These are phyloP conservation scores for Nyctalus aviator DNA, from an alignment of 2,797 vertebrate species.

Conservation along the genomic window DNA sequence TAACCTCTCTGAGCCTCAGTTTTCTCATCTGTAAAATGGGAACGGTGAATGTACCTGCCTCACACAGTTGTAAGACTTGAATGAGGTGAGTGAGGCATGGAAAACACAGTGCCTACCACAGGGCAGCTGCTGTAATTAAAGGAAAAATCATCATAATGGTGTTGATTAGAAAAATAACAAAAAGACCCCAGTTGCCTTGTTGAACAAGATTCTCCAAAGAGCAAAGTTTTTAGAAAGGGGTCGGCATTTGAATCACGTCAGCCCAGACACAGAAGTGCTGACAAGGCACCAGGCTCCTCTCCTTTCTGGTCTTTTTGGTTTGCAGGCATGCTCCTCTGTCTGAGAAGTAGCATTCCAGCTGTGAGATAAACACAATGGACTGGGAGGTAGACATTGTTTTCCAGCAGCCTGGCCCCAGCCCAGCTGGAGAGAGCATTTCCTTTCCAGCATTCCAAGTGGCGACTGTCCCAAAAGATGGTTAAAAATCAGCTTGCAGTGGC, in stretches of 20 bases:
- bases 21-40: not conserved
- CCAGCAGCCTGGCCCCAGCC: conserved; percentile 46
- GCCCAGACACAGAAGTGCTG: not conserved
- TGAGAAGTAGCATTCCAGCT: not conserved
- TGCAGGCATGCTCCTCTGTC: not conserved
- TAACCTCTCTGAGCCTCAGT: not conserved
- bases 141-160: not conserved
- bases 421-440: conserved; percentile 70
- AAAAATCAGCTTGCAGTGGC: conserved; percentile 48
- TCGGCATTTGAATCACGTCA: not conserved
- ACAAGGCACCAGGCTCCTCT: not conserved
- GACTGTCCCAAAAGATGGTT: conserved; percentile 69
- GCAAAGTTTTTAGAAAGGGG: not conserved
- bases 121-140: not conserved
- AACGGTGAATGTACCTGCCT: not conserved
- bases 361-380: conserved; percentile 61
- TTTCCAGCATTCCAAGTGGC: conserved; percentile 64
- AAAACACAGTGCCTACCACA: not conserved
- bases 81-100: not conserved
- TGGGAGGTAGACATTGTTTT: conserved; percentile 64
- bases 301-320: not conserved
- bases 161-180: not conserved
- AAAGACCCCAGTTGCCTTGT: not conserved
- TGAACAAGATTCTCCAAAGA: not conserved
- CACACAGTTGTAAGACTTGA: not conserved